Base-by-base conservation (phyloP, 64 coral and sea anemone genomes). In the Astreopora myriophthalma region DNA sequence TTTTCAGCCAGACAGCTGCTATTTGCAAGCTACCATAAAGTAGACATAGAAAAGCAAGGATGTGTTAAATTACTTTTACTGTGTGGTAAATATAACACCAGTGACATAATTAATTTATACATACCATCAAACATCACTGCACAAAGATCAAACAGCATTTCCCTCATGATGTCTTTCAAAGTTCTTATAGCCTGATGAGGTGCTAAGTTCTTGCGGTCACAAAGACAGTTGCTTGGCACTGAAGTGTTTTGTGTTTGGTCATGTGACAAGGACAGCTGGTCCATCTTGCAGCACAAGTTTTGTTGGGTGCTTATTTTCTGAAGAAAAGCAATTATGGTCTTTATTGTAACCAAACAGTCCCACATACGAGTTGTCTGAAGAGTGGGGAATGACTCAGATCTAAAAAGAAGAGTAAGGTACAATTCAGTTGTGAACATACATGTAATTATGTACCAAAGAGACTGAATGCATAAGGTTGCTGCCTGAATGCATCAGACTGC, bases 301-400 rank as follows among this genome's bases (percentile, higher is more conserved):
- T 60, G 3, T 70, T 86, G 63, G 30, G 61, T 23, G 44, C 42
- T 85, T 9, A 68, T 77, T 37, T 96, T 96, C 62, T 96, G 95
- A 25, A 96, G 71, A 25, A 93, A 87, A 38, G 91, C 80, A 73
- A 96, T 93, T 37, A 86, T 67, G 9, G 86, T 68, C 74, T 96
- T 93, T 31, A 93, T 93, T 74, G 83, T 86, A 19, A 77, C 73
- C 49, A 93, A 83, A 65, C 91, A 96, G 51, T 96, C 87, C 91
- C 89, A 90, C 95, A 96, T 96, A 57, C 48, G 13, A 35, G 91
- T 67, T 34, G 95, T 96, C n/a, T 93, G 91, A 17, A 84, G 37
- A 63, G 86, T 26, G 31, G 91, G 95, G 39, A 30, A 62, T 81
- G 27, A 35, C 31, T 81, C 78, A 81, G 52, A 30, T 37, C 78